These are phyloP conservation scores for Ictidomys tridecemlineatus DNA, from an alignment of 2,113 vertebrate genomes.

Conservation along the genomic window DNA sequence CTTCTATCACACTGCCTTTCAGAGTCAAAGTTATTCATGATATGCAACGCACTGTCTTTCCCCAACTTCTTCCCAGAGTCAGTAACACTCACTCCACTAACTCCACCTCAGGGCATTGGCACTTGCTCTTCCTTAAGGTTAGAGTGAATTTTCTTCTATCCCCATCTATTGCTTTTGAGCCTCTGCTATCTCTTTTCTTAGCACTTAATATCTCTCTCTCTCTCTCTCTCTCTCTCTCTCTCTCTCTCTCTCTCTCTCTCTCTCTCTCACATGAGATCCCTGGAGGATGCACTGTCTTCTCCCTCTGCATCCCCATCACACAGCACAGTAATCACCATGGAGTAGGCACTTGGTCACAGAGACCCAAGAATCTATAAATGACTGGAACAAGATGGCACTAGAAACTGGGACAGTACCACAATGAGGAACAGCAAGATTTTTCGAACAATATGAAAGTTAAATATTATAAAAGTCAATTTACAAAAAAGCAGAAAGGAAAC, in stretches of 20 bases:
- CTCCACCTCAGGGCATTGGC: background rate
- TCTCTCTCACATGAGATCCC: background rate
- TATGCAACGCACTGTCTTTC: accelerated
- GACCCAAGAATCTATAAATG: background rate
- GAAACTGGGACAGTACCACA: background rate
- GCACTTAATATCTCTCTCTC: too few species aligned
- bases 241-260: too few species aligned
- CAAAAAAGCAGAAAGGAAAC: background rate
- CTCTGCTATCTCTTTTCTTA: background rate
- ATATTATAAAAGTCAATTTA: background rate
- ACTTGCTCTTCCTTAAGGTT: background rate
- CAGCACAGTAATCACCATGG: background rate
- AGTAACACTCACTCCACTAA: accelerated
- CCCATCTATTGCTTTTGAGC: background rate
- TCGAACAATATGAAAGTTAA: background rate
- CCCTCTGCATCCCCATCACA: background rate
- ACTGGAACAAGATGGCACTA: background rate
- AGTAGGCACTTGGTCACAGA: background rate
- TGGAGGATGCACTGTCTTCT: background rate
- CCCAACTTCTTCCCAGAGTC: too few species aligned
- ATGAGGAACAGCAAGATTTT: background rate
- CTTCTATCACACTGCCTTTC: too few species aligned
- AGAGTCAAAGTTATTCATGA: background rate
- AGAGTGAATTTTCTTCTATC: background rate
- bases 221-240: too few species aligned